phyloP scores from a whole-genome alignment of 2,113 vertebrate genomes.

The Grallaria varia region DNA sequence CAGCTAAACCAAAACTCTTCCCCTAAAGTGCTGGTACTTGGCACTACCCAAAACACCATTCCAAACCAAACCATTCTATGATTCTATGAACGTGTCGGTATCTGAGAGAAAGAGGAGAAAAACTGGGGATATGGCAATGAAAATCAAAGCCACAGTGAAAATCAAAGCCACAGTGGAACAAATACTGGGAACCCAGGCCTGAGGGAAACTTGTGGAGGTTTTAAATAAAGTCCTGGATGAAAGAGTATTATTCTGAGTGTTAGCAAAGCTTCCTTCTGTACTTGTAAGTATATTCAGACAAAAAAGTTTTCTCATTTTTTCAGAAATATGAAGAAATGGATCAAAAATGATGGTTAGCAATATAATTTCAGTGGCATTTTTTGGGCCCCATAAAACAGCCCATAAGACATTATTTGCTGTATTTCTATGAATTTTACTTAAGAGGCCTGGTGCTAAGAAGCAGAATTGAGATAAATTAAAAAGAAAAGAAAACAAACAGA shows the following conservation, averaged over 20 bases:
- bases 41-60: neutral
- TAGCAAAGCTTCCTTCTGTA: neutral
- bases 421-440: neutral
- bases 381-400: neutral
- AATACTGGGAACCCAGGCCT: neutral
- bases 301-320: neutral
- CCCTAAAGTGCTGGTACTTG: neutral
- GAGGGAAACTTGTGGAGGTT: neutral
- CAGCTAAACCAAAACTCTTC: neutral
- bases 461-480: neutral
- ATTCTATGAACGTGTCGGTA: neutral
- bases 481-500: neutral
- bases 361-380: neutral
- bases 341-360: neutral
- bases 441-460: neutral
- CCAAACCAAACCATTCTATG: neutral
- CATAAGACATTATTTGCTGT: neutral
- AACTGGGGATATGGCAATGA: neutral
- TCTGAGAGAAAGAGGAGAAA: neutral
- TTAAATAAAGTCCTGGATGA: neutral
- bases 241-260: rapidly evolving
- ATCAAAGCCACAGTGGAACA: neutral
- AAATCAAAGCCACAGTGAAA: neutral
- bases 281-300: neutral
- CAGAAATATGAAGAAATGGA: neutral